Base-by-base conservation (phyloP, 2,888 invertebrate genomes). In the Petrolisthes cinctipes region DNA sequence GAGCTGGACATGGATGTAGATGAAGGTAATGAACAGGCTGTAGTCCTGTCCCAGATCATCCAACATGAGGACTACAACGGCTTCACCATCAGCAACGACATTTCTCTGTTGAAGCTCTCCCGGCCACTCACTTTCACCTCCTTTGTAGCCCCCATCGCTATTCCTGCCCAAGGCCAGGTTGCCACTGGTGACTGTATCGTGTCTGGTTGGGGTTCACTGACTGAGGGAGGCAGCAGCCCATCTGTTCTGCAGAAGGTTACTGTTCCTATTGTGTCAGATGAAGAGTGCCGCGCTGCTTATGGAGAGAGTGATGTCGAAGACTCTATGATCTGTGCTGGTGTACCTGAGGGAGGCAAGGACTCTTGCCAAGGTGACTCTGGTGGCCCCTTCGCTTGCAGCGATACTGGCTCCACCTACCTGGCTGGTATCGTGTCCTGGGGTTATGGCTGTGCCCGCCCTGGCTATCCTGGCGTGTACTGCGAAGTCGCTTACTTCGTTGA, bases 361-460 rank as follows among this genome's bases (percentile, higher is more conserved):
- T n/a, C 85, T n/a, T 92, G 92, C 71, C 91, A 91, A 88, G 91
- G 90, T 76, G 91, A 91, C 84, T 91, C 91, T 23, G 92, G 92
- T 4, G 91, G 91, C 71, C 91, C 91, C 5, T 75, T 92, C 79
- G 86, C 90, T 7, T 88, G 89, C 76, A 57, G 90, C 1, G 83
- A 75, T 51, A 83, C 54, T 14, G 83, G 83, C 17, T 23, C n/a
- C 5, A 0, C 57, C 23, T 57, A 76, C 37, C 75, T 86, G 82
- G 82, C 82, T 11, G 86, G 86, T 20, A 76, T 86, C 75, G 82
- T 86, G 53, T 86, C 86, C 11, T 86, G 86, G 86, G 76, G 86
- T 7, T 82, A 86, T 20, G 86, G 86, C 51, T 86, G 86, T 23
- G 86, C 86, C 17, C 82, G 61, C 37, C 82, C 86, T 4, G n/a